A percentile compares a stretch with the other conserved stretches of the same genome.
These are phyloP conservation scores for Micrasema longulum DNA, from an alignment of 1,140 invertebrate genomes.

Conservation along the genomic window DNA sequence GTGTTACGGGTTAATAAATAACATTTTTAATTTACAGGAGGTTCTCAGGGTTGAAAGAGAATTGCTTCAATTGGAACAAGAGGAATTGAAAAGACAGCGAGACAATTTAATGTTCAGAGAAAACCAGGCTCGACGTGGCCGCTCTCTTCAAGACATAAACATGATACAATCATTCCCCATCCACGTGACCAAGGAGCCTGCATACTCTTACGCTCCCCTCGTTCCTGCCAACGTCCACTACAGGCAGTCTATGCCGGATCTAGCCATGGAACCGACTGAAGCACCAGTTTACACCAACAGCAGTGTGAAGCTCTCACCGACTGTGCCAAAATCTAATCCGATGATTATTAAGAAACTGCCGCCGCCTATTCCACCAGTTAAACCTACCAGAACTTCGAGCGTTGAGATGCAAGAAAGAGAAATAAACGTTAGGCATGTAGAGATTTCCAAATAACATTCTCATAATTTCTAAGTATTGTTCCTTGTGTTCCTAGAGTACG, in stretches of 20 bases:
- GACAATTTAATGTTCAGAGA: slow-evolving; percentile 77
- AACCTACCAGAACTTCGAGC: slow-evolving; percentile 62
- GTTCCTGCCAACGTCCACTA: slow-evolving; percentile 65
- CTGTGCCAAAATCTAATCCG: slow-evolving; percentile 58
- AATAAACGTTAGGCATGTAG: slow-evolving; percentile 63
- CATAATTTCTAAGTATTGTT: no score
- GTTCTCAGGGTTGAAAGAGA: slow-evolving; percentile 82
- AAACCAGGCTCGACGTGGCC: slow-evolving; percentile 68
- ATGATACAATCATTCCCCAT: slow-evolving; percentile 57
- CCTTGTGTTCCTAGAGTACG: no score
- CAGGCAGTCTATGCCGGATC: slow-evolving; percentile 78
- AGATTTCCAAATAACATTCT: no score
- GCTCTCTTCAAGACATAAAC: slow-evolving; percentile 73
- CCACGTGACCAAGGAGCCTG: slow-evolving; percentile 57
- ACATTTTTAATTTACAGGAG: slow-evolving; percentile 65
- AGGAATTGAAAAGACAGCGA: slow-evolving; percentile 80
- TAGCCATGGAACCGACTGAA: slow-evolving; percentile 67
- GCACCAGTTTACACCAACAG: slow-evolving; percentile 46
- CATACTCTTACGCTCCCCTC: slow-evolving; percentile 55
- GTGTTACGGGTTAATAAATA: no score
- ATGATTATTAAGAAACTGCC: slow-evolving; percentile 58
- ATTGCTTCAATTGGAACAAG: slow-evolving; percentile 79
- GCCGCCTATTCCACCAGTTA: slow-evolving; percentile 67
- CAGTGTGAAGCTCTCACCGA: slow-evolving; percentile 41
- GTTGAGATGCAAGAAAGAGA: slow-evolving; percentile 64